Evolutionary conservation across 1,140 invertebrate genomes (phyloP), one percentile per base, ranked within the genome.

Genomic region (Achatina immaculata): DNA sequence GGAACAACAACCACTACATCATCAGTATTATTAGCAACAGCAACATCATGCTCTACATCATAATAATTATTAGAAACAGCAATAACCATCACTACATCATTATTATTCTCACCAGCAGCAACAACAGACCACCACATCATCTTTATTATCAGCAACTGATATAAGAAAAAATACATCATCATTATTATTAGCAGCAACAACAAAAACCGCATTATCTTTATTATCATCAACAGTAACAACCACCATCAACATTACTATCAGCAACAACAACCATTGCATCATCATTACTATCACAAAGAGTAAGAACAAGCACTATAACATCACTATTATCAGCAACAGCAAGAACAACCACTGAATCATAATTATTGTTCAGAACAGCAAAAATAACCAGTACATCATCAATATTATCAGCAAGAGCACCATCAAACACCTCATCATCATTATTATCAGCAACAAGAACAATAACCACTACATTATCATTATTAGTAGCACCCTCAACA

Each of bases 391-490:
- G 16, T 34, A 42, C 24, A 72, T 21, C 65, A 68, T 58, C 45
- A 72, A 74, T 24, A 80, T 45, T 42, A 58, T 68, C 45, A 55
- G n/a, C n/a, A 40, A 62, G 36, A 66, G 42, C 38, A 81, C 45
- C 42, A 73, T 62, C 38, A 75, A 71, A 34, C 48, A 40, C 43
- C 72, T 48, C 48, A 51, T 34, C 40, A 51, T 36, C 51, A 83
- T 43, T 84, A 86, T 71, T 78, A 86, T 34, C 72, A 82, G 34
- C 71, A 81, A 43, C 74, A 68, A 40, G 75, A 80, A 11, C 69
- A 68, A 21, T 36, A 77, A 38, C 80, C 68, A 43, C 66, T 58
- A 28, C 66, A 74, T 28, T 77, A 82, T 65, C 72, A 80, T 42
- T 9, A 68, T 62, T 36, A 28, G 45, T 42, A 55, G 1, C 66